Evolutionary conservation across 1,140 invertebrate species (phyloP), one percentile per base, ranked within the genome.

Genomic region (Aphaenogaster ashmeadi): DNA sequence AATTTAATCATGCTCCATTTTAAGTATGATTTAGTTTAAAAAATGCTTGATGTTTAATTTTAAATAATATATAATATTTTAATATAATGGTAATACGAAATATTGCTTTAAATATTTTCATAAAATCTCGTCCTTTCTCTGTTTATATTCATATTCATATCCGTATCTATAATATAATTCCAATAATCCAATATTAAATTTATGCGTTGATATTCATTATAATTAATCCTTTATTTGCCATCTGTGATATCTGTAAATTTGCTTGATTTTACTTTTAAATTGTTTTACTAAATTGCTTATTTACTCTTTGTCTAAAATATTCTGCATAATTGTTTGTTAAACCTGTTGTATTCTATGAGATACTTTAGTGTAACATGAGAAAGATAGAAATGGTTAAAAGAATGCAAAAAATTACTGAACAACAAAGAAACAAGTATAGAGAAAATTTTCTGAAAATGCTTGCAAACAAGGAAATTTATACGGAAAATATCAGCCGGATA

Each of bases 401-500:
- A 6, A 21, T 50, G 11, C 9, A 21, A 44, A 60, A 27, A 18
- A 79, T 75, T 71, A 15, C 7, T 8, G 41, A 7, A 15, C 11
- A 21, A 27, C 5, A 41, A 9, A 75, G 3, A 75, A 75, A 44
- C 11, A 21, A 38, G 7, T 15, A 15, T 41, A 56, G 27, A 27
- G 2, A 41, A 75, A 36, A 44, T 27, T 58, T 3, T 18, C 5
- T 0, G 2, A 74, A 54, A 74, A 38, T 56, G 52, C 1, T 13
- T 56, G 15, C 2, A 2, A n/a, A 66, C 36, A 44, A 72, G 69
- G 21, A 72, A 81, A 90, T 81, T 77, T 87, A 69, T 67, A 54
- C 67, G 62, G 44, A 60, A 90, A 74, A 47, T 74, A 58, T 66
- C 13, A 88, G 78, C 74, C 64, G 83, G 81, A 91, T 90, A 88